These are phyloP conservation scores for Propithecus perrieri DNA, from an alignment of 2,797 vertebrate species.

Conservation along the genomic window DNA sequence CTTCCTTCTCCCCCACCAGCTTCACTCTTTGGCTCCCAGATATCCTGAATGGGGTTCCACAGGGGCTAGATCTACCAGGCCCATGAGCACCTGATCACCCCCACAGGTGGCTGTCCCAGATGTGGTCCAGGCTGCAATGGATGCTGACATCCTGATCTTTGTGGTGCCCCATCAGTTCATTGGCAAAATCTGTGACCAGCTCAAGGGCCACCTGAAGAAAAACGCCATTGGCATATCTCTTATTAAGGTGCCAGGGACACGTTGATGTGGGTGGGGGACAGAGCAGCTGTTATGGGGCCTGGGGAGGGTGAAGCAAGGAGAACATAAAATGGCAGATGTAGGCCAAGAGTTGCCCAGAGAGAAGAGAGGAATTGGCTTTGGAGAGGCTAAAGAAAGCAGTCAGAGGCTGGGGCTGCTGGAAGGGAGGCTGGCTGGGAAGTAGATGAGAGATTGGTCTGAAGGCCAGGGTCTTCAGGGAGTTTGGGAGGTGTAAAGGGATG, in stretches of 20 bases:
- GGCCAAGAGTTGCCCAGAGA: background rate
- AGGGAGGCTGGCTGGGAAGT: background rate
- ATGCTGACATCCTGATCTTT: conserved; percentile 94
- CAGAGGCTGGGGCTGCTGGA: background rate
- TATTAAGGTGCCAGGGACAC: conserved; percentile 92
- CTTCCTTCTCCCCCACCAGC: background rate
- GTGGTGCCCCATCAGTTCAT: conserved; percentile 99
- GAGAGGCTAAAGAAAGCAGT: background rate
- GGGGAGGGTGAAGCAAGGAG: background rate
- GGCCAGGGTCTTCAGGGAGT: background rate
- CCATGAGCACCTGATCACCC: background rate
- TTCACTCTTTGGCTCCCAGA: background rate
- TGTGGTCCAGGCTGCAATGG: conserved; percentile 90
- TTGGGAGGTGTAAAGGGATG: background rate
- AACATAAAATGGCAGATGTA: background rate
- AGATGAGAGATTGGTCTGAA: background rate
- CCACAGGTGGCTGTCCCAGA: conserved; percentile 94
- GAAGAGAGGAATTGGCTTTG: background rate
- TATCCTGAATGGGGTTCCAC: background rate
- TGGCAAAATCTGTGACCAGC: conserved; percentile 92
- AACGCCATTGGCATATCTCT: conserved; percentile 94
- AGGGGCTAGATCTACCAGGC: background rate
- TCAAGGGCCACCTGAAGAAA: conserved; percentile 94
- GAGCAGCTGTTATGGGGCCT: background rate
- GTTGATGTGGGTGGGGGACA: background rate